Evolutionary conservation across 64 coral and sea anemone genomes (phyloP).

Genomic region (Actinia tenebrosa): DNA sequence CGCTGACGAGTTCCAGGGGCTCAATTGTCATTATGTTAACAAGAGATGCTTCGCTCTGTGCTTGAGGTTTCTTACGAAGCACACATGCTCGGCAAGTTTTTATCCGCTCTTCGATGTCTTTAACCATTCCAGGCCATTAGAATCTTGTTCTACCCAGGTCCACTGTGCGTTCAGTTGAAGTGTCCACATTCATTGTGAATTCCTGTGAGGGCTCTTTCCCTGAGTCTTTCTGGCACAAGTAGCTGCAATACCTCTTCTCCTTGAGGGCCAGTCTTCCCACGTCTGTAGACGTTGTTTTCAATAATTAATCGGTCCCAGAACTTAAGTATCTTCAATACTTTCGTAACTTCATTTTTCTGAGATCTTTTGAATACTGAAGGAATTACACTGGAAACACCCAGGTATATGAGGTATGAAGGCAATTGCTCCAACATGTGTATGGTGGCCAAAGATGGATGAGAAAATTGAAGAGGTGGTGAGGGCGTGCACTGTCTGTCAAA

Average conservation of each 20-base stretch:
- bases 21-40: neutral
- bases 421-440: slow-evolving; percentile 46
- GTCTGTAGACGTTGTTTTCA: too few relatives aligned
- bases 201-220: too few relatives aligned
- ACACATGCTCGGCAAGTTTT: neutral
- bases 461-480: slow-evolving; percentile 40
- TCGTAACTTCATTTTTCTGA: too few relatives aligned
- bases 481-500: slow-evolving; percentile 47
- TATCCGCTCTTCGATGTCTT: neutral
- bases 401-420: slow-evolving; percentile 61
- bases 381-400: slow-evolving; percentile 45
- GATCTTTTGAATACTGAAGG: slow-evolving; percentile 23
- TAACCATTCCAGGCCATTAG: neutral
- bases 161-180: neutral
- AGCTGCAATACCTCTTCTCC: too few relatives aligned
- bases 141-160: neutral
- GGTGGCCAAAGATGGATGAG: slow-evolving; percentile 69
- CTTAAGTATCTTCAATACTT: too few relatives aligned
- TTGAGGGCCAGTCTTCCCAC: too few relatives aligned
- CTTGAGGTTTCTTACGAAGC: neutral
- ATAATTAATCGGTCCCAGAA: too few relatives aligned
- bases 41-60: neutral
- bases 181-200: too few relatives aligned
- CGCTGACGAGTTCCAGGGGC: neutral
- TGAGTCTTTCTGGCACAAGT: too few relatives aligned